Base-by-base conservation (phyloP, 2,113 vertebrate species). In the Phrynosoma platyrhinos region DNA sequence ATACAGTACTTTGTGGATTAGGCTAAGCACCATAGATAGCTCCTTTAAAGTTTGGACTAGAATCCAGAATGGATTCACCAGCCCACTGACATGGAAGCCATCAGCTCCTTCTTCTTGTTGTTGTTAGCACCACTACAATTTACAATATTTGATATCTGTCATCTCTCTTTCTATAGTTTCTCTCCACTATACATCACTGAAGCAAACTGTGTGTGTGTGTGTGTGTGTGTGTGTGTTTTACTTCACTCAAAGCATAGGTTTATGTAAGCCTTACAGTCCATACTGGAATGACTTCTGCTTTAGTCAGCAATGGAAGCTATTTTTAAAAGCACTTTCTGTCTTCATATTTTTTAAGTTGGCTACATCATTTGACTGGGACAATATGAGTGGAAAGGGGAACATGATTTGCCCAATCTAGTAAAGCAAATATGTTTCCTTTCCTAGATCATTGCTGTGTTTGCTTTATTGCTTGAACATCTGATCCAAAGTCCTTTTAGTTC, bases 251-350 rank as follows among this genome's bases (percentile, higher is more conserved):
- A 92, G 79, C 89, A 62, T 77, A 75, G 90, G 90, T 92, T 94
- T 86, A 87, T 84, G 90, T 55, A 91, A 87, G 80, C 68, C 86
- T 25, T 66, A 90, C 72, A 80, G 83, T 89, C 69, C 87, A 88
- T 92, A 93, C 76, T 87, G 20, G 90, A 89, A 86, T 91, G n/a
- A 87, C 85, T 92, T 96, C 89, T 94, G 47, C 88, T 96, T 90
- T 92, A 75, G 92, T 95, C 93, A 91, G 90, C 91, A 91, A 87
- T 72, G 72, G 53, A n/a, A 90, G 85, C 36, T 47, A 66, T 86
- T 68, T 88, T 91, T 83, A 79, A 30, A 62, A 68, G 4, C 7
- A 66, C 69, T 94, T 95, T 94, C 83, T 86, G 79, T 90, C 89
- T 87, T 92, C 40, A 0, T 23, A 12, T 96, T 95, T 93, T 88